Percentiles rank a stretch among this genome's conserved stretches.
These are phyloP conservation scores for Ornithoptera priamus DNA, from an alignment of 2,888 invertebrate species.

Conservation along the genomic window DNA sequence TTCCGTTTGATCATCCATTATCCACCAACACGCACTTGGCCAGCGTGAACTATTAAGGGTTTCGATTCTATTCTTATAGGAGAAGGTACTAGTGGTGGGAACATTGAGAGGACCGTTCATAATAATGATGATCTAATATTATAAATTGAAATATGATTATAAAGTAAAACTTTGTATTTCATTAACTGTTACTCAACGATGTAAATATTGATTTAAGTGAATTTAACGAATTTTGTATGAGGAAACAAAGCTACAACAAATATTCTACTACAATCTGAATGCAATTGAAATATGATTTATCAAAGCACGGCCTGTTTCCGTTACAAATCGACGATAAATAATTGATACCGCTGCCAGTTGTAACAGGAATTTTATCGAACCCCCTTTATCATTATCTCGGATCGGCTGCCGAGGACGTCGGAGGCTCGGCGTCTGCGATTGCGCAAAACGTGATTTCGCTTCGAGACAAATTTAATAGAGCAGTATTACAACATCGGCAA, in stretches of 20 bases:
- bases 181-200: neutral
- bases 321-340: constrained; percentile 25
- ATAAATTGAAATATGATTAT: too few species aligned
- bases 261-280: neutral
- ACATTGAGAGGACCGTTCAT: too few species aligned
- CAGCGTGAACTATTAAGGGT: too few species aligned
- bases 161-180: neutral
- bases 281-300: constrained; percentile 10
- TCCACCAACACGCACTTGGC: too few species aligned
- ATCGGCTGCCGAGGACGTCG: constrained; percentile 31
- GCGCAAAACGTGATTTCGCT: constrained; percentile 48
- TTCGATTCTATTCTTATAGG: too few species aligned
- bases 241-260: neutral
- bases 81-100: too few species aligned
- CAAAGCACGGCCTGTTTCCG: constrained; percentile 4
- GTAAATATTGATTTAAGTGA: neutral
- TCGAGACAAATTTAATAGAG: constrained; percentile 52
- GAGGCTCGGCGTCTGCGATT: constrained; percentile 38
- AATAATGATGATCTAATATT: too few species aligned
- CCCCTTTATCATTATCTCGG: constrained; percentile 32
- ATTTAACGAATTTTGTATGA: neutral
- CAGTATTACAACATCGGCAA: constrained; percentile 53
- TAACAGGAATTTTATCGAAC: constrained; percentile 36
- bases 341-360: constrained; percentile 33
- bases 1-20: too few species aligned